Evolutionary conservation across 2,888 invertebrate species (phyloP).

Genomic region (Linnaemya vulpina): DNA sequence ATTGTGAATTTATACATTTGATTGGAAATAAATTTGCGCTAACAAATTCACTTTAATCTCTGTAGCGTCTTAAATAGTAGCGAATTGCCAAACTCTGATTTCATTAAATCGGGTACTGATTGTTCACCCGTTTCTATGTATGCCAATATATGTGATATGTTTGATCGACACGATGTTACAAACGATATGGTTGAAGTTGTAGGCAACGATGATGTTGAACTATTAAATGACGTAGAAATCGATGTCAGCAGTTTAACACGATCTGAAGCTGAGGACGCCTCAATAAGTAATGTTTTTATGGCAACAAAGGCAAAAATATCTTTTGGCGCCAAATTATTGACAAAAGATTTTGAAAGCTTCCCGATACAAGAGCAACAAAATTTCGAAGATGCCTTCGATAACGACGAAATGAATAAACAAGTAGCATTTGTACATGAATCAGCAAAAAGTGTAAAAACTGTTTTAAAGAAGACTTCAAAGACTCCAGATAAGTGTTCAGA

Average conservation of each 20-base stretch:
- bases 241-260: constrained; percentile 77
- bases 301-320: constrained; percentile 40
- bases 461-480: constrained; percentile 70
- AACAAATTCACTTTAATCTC: constrained; percentile 75
- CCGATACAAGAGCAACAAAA: constrained; percentile 24
- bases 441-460: not conserved
- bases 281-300: constrained; percentile 74
- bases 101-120: constrained; percentile 67
- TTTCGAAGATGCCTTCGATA: not conserved
- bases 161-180: constrained; percentile 76
- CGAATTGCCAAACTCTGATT: constrained; percentile 41
- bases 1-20: constrained; percentile 66
- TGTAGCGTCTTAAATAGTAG: constrained; percentile 68
- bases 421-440: not conserved
- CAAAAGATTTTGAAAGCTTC: constrained; percentile 12
- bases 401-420: not conserved
- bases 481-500: constrained; percentile 76
- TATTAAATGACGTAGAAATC: constrained; percentile 77
- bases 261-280: constrained; percentile 77
- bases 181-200: constrained; percentile 74
- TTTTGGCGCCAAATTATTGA: constrained; percentile 34
- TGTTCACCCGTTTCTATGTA: constrained; percentile 73
- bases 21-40: constrained; percentile 10
- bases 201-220: constrained; percentile 74
- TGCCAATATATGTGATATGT: constrained; percentile 77